Evolutionary conservation across 1,140 invertebrate genomes (phyloP).

Genomic region (Uloborus diversus): DNA sequence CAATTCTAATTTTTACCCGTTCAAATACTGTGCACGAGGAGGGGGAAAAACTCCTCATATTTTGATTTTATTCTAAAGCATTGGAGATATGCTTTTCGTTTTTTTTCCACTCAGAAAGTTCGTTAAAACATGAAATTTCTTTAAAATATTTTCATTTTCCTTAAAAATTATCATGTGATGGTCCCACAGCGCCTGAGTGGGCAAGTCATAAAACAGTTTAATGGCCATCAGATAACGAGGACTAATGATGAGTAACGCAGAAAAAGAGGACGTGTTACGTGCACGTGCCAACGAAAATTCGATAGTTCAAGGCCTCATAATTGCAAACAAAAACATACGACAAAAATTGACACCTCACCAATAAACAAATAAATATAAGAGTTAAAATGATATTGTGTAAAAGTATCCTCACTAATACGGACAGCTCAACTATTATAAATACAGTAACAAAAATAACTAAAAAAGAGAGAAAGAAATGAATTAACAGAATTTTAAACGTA

Average conservation of each 20-base stretch:
- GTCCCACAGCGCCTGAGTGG: constrained; percentile 52
- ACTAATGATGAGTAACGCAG: background rate
- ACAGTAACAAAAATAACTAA: too few relatives aligned
- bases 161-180: constrained; percentile 6
- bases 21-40: constrained; percentile 53
- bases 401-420: too few relatives aligned
- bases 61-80: constrained; percentile 56
- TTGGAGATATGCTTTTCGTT: constrained; percentile 47
- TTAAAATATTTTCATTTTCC: background rate
- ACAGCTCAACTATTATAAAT: too few relatives aligned
- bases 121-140: constrained; percentile 30
- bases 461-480: too few relatives aligned
- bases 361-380: too few relatives aligned
- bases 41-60: constrained; percentile 36
- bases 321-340: too few relatives aligned
- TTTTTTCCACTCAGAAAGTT: constrained; percentile 47
- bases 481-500: background rate
- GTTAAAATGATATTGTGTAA: too few relatives aligned
- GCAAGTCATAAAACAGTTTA: constrained; percentile 27
- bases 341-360: too few relatives aligned
- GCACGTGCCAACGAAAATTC: too few relatives aligned
- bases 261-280: background rate
- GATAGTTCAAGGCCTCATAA: too few relatives aligned
- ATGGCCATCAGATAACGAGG: constrained; percentile 50
- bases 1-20: constrained; percentile 56